Evolutionary conservation across 2,797 vertebrate species (phyloP).

Genomic region (Darevskia nairensis): DNA sequence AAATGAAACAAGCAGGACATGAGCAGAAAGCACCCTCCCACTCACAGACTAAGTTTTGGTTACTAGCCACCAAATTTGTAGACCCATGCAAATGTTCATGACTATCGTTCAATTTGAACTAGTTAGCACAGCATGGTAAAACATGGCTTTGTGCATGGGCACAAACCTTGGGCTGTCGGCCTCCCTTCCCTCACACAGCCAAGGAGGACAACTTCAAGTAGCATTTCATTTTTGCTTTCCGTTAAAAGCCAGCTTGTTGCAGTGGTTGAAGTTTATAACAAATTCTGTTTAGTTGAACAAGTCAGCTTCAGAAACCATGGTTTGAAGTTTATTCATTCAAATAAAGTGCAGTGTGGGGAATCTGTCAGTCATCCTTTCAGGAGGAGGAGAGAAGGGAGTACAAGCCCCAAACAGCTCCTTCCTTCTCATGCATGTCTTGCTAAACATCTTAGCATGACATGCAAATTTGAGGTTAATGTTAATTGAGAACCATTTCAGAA

Average conservation of each 20-base stretch:
- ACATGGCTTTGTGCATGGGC: no score
- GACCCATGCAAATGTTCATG: neutral
- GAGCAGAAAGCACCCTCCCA: no score
- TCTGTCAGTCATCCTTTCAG: neutral
- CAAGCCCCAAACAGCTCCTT: no score
- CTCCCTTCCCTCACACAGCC: no score
- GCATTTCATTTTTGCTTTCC: neutral
- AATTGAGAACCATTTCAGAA: neutral
- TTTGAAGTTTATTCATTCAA: neutral
- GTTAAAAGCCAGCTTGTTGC: neutral
- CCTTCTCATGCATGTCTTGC: neutral
- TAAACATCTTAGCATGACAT: neutral
- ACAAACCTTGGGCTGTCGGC: no score
- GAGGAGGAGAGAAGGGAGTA: neutral
- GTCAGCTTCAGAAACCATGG: neutral
- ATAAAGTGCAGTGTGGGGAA: neutral
- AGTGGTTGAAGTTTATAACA: neutral
- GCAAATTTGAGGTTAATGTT: no score
- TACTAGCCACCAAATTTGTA: neutral
- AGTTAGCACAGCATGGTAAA: no score
- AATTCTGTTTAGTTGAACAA: neutral
- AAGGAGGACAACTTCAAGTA: no score
- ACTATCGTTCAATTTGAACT: neutral
- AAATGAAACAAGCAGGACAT: no score
- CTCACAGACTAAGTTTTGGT: neutral